Base-by-base conservation (phyloP, 2,888 invertebrate genomes). In the Chalcis sispes region DNA sequence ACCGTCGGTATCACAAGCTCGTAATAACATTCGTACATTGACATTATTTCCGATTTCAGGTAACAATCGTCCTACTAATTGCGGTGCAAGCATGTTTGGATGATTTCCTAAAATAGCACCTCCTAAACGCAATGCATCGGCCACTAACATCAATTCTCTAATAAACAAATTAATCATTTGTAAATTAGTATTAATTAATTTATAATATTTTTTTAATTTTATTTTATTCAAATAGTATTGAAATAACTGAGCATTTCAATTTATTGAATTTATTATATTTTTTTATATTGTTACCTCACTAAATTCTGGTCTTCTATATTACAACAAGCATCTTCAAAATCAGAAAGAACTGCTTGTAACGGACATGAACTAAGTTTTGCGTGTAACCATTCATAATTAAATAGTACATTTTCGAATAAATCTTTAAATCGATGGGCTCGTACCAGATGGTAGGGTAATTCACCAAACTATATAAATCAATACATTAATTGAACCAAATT, bases 311-410 rank as follows among this genome's bases (percentile, higher is more conserved):
- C 93, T 23, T 94, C 95, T 13, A 96, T 95, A 86, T 96, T 93
- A 5, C 89, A 90, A 77, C 95, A 94, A 0, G 97, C 95, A 86
- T 99, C 98, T 89, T 99, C 98, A 84, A 98, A 98, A 89, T 99
- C 99, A 4, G 96, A 95, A 7, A 99, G 90, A 0, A 98, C 95
- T 0, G 97, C 95, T 89, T 98, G 98, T 15, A 99, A 91, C 0
- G 99, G 98, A 87, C 98, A 98, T 83, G 97, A 96, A 81, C 95
- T 95, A 0, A 98, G 91, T 87, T 99, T 99, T 0, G 98, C 98
- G 86, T 98, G 98, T 0, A 99, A 91, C 97, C 98, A 99, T 84
- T 97, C 95, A 87, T 98, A 99, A 89, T 98, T 98, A 89, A 99
- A 99, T 0, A 99, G 91, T 0, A 98, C 98, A 85, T 97, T 93